These are phyloP conservation scores for Montipora cactus DNA, from an alignment of 64 coral and sea anemone species.

Conservation along the genomic window DNA sequence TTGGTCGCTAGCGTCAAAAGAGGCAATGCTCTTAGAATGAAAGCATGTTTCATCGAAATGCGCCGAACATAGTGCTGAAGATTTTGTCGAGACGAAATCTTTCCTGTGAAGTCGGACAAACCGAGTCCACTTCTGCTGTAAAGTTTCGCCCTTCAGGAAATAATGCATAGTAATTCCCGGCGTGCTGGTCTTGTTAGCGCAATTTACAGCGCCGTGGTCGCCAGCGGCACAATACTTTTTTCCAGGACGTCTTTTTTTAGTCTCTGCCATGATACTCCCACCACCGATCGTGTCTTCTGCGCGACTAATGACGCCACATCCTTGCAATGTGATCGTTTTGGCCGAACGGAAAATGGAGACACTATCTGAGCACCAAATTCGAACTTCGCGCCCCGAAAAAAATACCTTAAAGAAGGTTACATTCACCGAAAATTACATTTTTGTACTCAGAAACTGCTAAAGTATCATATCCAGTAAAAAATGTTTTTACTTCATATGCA, in stretches of 20 bases:
- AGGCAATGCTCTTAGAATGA: background rate
- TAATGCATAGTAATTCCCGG: constrained; percentile 47
- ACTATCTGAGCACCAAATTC: background rate
- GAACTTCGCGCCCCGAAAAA: background rate
- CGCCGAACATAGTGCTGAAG: background rate
- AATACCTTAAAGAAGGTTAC: no score
- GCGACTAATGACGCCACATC: constrained; percentile 44
- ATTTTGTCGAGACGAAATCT: background rate
- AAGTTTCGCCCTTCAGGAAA: constrained; percentile 39
- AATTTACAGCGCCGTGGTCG: constrained; percentile 22
- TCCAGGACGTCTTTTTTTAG: background rate
- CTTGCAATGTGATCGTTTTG: constrained; percentile 60
- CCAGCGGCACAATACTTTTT: constrained; percentile 42
- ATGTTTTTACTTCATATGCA: no score
- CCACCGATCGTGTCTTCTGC: constrained; percentile 18
- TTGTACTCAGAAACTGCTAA: no score
- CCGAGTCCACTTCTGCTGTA: constrained; percentile 3
- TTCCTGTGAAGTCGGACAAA: constrained; percentile 5
- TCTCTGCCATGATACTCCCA: background rate
- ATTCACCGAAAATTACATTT: no score
- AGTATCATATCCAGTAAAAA: no score
- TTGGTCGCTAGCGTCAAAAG: background rate
- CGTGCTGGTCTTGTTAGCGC: constrained; percentile 5
- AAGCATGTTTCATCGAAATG: background rate
- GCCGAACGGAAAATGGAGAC: constrained; percentile 46